Evolutionary conservation across 2,797 vertebrate species (phyloP), one percentile per base, ranked within the genome.

Genomic region (Mergus octosetaceus): DNA sequence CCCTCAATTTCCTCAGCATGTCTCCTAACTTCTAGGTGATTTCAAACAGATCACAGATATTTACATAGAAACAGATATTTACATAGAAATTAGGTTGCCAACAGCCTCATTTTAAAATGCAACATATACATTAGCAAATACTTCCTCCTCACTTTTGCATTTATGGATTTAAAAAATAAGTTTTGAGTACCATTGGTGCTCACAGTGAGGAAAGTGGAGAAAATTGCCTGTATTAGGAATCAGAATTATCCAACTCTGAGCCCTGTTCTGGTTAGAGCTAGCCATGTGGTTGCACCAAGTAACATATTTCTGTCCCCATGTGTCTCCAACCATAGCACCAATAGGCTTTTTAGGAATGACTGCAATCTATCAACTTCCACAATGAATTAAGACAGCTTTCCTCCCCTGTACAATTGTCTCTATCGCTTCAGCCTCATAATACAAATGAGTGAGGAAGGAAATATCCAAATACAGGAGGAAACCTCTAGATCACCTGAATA

Each of bases 51-150:
- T 14, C 41, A n/a, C n/a, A n/a, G n/a, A n/a, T 72, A 87, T 88
- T 88, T 92, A 60, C 66, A 61, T 18, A 62, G 65, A 83, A 94
- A 94, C n/a, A n/a, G n/a, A n/a, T 72, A 87, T 88, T 88, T 92
- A 60, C 66, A 61, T 18, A 62, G 65, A 83, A 94, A 94, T 77
- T n/a, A 91, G 25, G 73, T 25, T 86, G 69, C 51, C 25, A 82
- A 70, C 28, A 66, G 73, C 28, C 60, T 62, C 43, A 9, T 82
- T 91, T 81, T 53, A 77, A 79, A 89, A 75, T 38, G 19, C 6
- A 71, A 17, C 18, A 34, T 28, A 83, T 47, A 61, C 4, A 34
- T 65, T 41, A 72, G 39, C 28, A 93, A 93, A 66, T n/a, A 56
- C 2, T 79, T 32, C 20, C 25, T 75, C 34, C 34, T 68, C 14